Evolutionary conservation across 2,888 invertebrate genomes (phyloP).

Genomic region (Oegoconia quadripuncta): DNA sequence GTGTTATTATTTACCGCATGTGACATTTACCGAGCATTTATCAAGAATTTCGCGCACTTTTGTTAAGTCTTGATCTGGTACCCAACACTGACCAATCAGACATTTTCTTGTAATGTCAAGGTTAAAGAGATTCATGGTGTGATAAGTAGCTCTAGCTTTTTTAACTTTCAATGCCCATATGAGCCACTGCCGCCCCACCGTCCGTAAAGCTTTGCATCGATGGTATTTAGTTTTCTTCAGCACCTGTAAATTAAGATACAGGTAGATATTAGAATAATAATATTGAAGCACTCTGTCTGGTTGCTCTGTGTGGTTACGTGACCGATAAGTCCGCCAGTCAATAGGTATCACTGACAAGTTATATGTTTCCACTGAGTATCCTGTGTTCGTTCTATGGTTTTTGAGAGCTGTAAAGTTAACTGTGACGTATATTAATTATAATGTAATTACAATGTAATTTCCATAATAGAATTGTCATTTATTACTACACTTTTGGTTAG

Average conservation of each 20-base stretch:
- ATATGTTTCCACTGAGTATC: too few relatives aligned
- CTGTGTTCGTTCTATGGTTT: too few relatives aligned
- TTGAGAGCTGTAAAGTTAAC: too few relatives aligned
- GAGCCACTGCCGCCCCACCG: constrained; percentile 88
- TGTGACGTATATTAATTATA: too few relatives aligned
- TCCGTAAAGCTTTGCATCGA: constrained; percentile 88
- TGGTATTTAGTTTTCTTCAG: constrained; percentile 91
- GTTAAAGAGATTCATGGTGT: constrained; percentile 89
- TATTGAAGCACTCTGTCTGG: not conserved
- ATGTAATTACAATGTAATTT: too few relatives aligned
- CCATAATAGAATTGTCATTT: too few relatives aligned
- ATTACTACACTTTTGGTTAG: too few relatives aligned
- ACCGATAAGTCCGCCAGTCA: too few relatives aligned
- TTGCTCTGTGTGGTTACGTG: not conserved
- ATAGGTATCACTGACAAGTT: too few relatives aligned
- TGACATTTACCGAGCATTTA: constrained; percentile 36
- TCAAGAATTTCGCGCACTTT: constrained; percentile 72
- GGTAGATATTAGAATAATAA: not conserved
- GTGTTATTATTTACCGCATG: not conserved
- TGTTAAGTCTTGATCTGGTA: constrained; percentile 82
- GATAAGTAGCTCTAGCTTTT: constrained; percentile 93
- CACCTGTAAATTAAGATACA: too few relatives aligned
- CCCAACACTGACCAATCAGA: constrained; percentile 90
- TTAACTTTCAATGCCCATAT: constrained; percentile 90
- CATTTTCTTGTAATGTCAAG: constrained; percentile 90